Percentiles rank a stretch among this genome's conserved stretches.
These are phyloP conservation scores for Apteryx owenii DNA, from an alignment of 2,113 vertebrate species.

Conservation along the genomic window DNA sequence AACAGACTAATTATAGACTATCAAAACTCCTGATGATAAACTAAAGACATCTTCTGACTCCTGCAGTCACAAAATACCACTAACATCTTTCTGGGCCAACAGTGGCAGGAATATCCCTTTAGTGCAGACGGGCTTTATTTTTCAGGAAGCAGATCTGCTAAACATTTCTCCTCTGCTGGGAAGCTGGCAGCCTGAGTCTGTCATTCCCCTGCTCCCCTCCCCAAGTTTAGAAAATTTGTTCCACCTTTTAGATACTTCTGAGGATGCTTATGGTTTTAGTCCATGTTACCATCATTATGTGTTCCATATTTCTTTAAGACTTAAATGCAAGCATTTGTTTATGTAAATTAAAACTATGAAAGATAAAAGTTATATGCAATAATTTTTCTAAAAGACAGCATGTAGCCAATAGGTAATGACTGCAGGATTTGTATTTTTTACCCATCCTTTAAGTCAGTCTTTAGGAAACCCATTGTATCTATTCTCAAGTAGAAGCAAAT, in stretches of 20 bases:
- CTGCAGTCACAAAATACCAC: background rate
- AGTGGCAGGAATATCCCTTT: background rate
- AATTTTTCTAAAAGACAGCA: background rate
- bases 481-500: background rate
- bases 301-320: background rate
- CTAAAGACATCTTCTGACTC: background rate
- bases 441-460: background rate
- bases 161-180: background rate
- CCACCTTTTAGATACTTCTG: background rate
- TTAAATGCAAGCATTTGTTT: background rate
- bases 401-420: background rate
- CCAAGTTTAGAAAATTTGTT: background rate
- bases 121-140: background rate
- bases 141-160: background rate
- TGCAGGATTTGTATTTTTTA: background rate
- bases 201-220: background rate
- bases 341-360: background rate
- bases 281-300: fast-evolving
- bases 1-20: background rate
- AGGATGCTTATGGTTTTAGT: background rate
- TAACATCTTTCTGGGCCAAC: background rate
- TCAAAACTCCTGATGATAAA: background rate
- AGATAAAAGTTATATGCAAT: background rate
- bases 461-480: background rate
- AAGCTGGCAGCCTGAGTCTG: background rate